phyloP scores from a whole-genome alignment of 2,888 invertebrate genomes.

The Portevinia maculata region DNA sequence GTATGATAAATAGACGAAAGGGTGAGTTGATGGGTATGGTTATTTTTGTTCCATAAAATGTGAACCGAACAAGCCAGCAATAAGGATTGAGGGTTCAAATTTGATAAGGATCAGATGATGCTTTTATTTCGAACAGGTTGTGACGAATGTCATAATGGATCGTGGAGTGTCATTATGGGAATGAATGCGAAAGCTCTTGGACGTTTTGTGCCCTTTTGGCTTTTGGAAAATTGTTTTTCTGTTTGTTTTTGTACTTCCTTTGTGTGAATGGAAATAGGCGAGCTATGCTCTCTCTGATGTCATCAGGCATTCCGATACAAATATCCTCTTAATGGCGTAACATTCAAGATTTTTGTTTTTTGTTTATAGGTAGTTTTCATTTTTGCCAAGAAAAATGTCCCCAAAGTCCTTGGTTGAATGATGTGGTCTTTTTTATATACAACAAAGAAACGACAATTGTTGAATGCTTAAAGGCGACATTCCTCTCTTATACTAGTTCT shows the following conservation, averaged over 20 bases:
- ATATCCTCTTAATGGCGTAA: conserved; percentile 57
- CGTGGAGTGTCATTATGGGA: conserved; percentile 51
- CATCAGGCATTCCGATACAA: conserved; percentile 35
- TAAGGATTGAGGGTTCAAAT: conserved; percentile 68
- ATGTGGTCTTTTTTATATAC: conserved; percentile 21
- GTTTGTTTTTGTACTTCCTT: conserved; percentile 34
- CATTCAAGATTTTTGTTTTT: conserved; percentile 43
- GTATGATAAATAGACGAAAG: conserved; percentile 33
- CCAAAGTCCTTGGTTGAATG: conserved; percentile 13
- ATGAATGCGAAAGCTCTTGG: conserved; percentile 46
- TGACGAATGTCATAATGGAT: conserved; percentile 70
- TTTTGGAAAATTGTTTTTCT: conserved; percentile 55
- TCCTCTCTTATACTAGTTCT: background rate
- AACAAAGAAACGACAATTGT: conserved; percentile 19
- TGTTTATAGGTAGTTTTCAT: background rate
- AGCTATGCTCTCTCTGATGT: conserved; percentile 35
- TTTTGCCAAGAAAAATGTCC: background rate
- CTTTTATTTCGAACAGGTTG: conserved; percentile 67
- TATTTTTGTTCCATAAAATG: conserved; percentile 71
- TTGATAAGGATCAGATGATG: conserved; percentile 72
- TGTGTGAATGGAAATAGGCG: conserved; percentile 47
- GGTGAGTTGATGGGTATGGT: conserved; percentile 66
- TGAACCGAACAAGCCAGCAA: conserved; percentile 33
- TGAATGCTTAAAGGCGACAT: conserved; percentile 15
- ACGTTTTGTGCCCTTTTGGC: conserved; percentile 61